These are phyloP conservation scores for Cheilosia vulpina DNA, from an alignment of 2,888 invertebrate genomes.

Conservation along the genomic window DNA sequence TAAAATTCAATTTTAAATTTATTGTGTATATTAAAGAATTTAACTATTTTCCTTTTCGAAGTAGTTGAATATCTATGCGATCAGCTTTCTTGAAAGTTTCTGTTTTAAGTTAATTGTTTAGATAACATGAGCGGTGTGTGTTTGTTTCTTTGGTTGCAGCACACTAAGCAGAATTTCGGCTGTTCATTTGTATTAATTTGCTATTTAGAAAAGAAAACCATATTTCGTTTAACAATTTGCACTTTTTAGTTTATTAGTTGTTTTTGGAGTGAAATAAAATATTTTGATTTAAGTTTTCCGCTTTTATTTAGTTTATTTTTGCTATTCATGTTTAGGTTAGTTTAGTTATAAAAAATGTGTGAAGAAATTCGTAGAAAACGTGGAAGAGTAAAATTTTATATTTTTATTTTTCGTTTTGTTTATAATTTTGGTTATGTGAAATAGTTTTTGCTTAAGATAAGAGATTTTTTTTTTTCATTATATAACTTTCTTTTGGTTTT, in stretches of 20 bases:
- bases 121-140: too few relatives aligned
- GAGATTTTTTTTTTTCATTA: conserved; percentile 10
- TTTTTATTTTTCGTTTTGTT: conserved; percentile 26
- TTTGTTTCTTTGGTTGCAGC: conserved; percentile 32
- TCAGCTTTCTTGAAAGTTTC: conserved; percentile 55
- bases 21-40: conserved; percentile 40
- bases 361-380: conserved; percentile 76
- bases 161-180: conserved; percentile 58
- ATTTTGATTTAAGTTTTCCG: conserved; percentile 6
- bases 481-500: conserved; percentile 36
- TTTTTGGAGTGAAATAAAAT: conserved; percentile 49
- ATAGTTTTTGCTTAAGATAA: conserved; percentile 49
- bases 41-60: conserved; percentile 17
- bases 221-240: conserved; percentile 69
- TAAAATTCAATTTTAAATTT: conserved; percentile 33
- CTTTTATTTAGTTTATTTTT: conserved; percentile 25
- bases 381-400: conserved; percentile 77
- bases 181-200: background rate
- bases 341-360: conserved; percentile 66
- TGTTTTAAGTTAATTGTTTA: conserved; percentile 9
- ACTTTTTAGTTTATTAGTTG: conserved; percentile 68
- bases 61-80: conserved; percentile 17
- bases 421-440: conserved; percentile 69
- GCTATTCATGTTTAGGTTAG: conserved; percentile 57
- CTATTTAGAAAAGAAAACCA: conserved; percentile 6